These are phyloP conservation scores for Todiramphus saurophagus DNA, from an alignment of 2,113 vertebrate species.

Conservation along the genomic window DNA sequence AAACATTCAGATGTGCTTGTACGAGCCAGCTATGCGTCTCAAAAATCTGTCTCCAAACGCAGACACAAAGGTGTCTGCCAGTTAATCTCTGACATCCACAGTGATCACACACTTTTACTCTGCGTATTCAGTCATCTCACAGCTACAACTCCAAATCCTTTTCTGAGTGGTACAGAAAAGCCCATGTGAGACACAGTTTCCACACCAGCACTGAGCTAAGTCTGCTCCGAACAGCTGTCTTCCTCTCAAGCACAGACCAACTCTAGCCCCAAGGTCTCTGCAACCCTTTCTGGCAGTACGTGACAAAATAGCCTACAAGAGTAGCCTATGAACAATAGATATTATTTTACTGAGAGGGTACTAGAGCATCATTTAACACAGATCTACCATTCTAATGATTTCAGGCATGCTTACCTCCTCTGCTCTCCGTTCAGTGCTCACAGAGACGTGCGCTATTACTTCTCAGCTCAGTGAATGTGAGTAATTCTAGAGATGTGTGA, in stretches of 20 bases:
- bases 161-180: not conserved
- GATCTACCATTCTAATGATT: not conserved
- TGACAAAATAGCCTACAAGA: not conserved
- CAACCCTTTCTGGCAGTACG: not conserved
- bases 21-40: not conserved
- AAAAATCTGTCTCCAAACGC: not conserved
- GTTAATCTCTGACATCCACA: not conserved
- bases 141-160: not conserved
- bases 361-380: not conserved
- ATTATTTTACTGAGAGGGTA: not conserved
- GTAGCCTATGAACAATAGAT: no score
- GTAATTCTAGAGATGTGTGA: not conserved
- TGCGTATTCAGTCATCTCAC: not conserved
- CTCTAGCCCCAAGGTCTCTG: not conserved
- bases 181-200: rapidly evolving
- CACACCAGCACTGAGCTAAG: not conserved
- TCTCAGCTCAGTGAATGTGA: rapidly evolving
- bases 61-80: not conserved
- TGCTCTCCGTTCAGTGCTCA: not conserved
- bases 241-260: not conserved
- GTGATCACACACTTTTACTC: not conserved
- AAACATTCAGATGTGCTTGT: not conserved
- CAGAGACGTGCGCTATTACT: rapidly evolving
- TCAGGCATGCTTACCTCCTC: not conserved
- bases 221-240: no score